phyloP scores from a whole-genome alignment of 2,888 invertebrate genomes.

The Liposcelis brunnea region DNA sequence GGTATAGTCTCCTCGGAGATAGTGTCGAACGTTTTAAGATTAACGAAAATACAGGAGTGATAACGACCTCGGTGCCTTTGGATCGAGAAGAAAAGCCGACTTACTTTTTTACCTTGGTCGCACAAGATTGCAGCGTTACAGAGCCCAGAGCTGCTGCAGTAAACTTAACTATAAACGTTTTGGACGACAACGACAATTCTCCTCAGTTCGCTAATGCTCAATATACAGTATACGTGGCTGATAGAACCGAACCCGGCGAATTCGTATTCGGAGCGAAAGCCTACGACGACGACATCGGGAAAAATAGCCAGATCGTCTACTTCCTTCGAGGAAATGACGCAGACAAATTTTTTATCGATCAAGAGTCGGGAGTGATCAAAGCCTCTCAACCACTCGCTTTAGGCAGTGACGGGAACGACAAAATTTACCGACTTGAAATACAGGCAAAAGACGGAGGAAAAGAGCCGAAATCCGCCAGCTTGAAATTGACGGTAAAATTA shows the following conservation, averaged over 20 bases:
- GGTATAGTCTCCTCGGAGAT: constrained; percentile 66
- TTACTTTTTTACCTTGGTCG: constrained; percentile 70
- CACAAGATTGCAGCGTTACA: constrained; percentile 74
- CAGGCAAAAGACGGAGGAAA: constrained; percentile 66
- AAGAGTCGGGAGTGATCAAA: constrained; percentile 72
- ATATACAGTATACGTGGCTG: constrained; percentile 67
- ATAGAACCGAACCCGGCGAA: constrained; percentile 49
- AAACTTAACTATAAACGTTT: constrained; percentile 59
- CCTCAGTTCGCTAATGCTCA: constrained; percentile 56
- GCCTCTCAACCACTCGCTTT: constrained; percentile 48
- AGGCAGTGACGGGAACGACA: constrained; percentile 32
- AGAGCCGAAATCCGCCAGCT: constrained; percentile 47
- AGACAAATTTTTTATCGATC: constrained; percentile 59
- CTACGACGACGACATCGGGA: constrained; percentile 61
- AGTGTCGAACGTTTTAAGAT: constrained; percentile 65
- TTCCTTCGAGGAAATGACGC: constrained; percentile 59
- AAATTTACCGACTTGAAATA: constrained; percentile 52
- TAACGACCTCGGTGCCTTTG: constrained; percentile 51
- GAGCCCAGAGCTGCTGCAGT: constrained; percentile 69
- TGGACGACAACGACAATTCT: constrained; percentile 73
- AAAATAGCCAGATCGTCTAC: constrained; percentile 67
- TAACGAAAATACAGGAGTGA: constrained; percentile 58
- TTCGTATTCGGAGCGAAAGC: constrained; percentile 87
- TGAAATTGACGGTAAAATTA: constrained; percentile 58
- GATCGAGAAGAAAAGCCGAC: constrained; percentile 63